Conservation (phyloP, 2,113 vertebrate species). For the Gnathonemus longibarbis region DNA sequence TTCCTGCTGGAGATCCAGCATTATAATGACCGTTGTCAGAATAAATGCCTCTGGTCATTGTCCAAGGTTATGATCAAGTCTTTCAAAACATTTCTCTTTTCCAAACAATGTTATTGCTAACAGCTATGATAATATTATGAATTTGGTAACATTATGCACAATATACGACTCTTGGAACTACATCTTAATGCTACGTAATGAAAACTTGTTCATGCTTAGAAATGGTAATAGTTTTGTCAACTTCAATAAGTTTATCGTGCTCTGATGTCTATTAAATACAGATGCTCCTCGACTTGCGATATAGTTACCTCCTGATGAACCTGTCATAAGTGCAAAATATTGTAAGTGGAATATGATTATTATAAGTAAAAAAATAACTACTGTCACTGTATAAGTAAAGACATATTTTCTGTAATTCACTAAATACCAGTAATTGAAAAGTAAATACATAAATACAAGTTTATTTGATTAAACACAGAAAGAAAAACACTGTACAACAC, state of each 20-base stretch:
- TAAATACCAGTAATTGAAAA: neutral
- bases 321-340: neutral
- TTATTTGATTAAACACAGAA: neutral
- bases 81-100: slow-evolving; percentile 7
- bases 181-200: neutral
- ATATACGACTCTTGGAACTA: neutral
- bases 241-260: neutral
- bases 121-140: slow-evolving; percentile 3
- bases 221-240: neutral
- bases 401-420: neutral
- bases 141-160: neutral
- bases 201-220: neutral
- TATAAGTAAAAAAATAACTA: neutral
- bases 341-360: neutral
- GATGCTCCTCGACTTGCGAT: neutral
- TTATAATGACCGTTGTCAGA: neutral
- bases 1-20: neutral
- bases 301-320: neutral
- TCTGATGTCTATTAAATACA: neutral
- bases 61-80: neutral
- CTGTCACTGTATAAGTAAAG: neutral
- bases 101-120: neutral
- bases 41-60: neutral
- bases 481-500: neutral
- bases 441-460: neutral